phyloP scores from a whole-genome alignment of 2,888 invertebrate species.

The Hartigia nigra region DNA sequence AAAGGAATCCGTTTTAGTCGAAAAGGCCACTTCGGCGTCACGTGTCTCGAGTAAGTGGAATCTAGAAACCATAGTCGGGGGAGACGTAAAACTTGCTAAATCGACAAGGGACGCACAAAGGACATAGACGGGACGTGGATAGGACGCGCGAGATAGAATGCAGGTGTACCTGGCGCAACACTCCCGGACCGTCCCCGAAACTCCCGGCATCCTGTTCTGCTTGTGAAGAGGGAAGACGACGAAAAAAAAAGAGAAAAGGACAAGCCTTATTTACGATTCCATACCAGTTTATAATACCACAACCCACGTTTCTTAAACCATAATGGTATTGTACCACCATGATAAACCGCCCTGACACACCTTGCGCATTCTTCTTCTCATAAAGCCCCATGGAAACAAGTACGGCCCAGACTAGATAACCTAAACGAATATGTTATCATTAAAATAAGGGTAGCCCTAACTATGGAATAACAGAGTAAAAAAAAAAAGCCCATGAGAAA shows the following conservation, averaged over 20 bases:
- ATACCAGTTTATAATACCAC: too few relatives aligned
- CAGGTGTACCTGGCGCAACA: too few relatives aligned
- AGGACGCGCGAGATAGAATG: background rate
- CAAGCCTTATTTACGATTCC: constrained; percentile 1
- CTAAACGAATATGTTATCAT: too few relatives aligned
- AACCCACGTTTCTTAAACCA: too few relatives aligned
- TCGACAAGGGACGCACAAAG: background rate
- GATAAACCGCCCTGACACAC: constrained; percentile 17
- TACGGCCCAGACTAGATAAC: too few relatives aligned
- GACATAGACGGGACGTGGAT: background rate
- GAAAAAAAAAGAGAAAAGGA: background rate
- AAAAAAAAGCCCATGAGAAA: too few relatives aligned
- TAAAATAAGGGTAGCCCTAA: too few relatives aligned
- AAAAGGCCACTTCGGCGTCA: too few relatives aligned
- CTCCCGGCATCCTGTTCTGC: too few relatives aligned
- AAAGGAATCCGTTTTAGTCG: constrained; percentile 7
- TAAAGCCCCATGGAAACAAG: background rate
- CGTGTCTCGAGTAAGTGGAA: background rate
- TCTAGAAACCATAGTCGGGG: background rate
- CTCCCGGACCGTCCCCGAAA: too few relatives aligned
- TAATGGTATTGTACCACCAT: too few relatives aligned
- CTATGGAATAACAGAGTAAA: too few relatives aligned
- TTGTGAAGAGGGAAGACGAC: background rate
- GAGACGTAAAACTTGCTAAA: background rate
- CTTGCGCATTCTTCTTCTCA: constrained; percentile 21